These are phyloP conservation scores for Pelodiscus sinensis DNA, from an alignment of 2,113 vertebrate species.

Conservation along the genomic window DNA sequence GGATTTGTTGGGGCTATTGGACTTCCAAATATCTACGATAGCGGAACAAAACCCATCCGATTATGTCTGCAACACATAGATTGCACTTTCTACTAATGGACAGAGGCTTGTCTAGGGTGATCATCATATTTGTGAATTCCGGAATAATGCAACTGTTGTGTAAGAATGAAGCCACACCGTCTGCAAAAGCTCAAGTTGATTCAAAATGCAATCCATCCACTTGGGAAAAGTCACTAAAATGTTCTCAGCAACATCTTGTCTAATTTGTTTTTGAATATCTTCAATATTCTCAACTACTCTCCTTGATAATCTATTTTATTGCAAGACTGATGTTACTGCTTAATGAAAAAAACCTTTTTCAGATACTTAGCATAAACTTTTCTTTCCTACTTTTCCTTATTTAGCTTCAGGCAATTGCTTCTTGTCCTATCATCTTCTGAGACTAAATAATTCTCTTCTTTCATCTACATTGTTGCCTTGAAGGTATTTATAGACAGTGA, in stretches of 20 bases:
- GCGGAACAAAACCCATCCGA: neutral
- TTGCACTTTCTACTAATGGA: neutral
- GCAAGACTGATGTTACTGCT: neutral
- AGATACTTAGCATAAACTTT: neutral
- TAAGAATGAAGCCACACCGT: accelerated
- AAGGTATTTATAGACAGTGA: constrained; percentile 53
- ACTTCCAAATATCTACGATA: neutral
- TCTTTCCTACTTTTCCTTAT: constrained; percentile 28
- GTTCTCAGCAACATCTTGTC: neutral
- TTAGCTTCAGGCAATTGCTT: constrained; percentile 36
- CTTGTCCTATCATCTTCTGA: constrained; percentile 13
- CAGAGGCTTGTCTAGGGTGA: accelerated
- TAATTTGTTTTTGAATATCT: neutral
- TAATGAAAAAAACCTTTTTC: neutral
- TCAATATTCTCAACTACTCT: neutral
- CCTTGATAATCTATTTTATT: neutral
- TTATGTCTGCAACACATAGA: neutral
- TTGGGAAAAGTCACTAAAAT: neutral
- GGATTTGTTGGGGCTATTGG: neutral
- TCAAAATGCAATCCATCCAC: neutral
- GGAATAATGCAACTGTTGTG: neutral
- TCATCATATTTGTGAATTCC: neutral
- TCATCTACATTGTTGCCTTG: constrained; percentile 59
- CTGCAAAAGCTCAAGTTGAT: neutral
- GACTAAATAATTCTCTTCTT: constrained; percentile 48